These are phyloP conservation scores for Nomada flava DNA, from an alignment of 2,888 invertebrate species.

Conservation along the genomic window DNA sequence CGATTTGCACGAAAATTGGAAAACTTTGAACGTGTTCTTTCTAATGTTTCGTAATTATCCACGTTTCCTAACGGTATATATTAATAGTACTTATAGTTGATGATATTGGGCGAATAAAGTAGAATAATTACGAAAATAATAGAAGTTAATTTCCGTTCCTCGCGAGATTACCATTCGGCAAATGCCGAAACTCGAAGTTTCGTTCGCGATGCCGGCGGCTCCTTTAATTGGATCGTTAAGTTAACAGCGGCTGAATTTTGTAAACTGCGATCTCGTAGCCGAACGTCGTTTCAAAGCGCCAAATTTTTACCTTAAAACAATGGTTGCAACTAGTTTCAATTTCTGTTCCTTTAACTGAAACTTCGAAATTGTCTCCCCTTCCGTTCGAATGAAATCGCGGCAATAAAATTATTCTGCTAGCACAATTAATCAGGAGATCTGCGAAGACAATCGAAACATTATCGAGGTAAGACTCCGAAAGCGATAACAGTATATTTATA, in stretches of 20 bases:
- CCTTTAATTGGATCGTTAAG: constrained; percentile 19
- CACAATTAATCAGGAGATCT: no score
- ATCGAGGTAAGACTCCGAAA: no score
- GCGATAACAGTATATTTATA: no score
- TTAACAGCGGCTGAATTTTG: constrained; percentile 1
- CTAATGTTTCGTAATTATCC: no score
- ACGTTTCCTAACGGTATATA: no score
- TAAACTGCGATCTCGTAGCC: not conserved
- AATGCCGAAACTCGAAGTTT: constrained; percentile 4
- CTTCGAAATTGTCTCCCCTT: not conserved
- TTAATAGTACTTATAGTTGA: not conserved
- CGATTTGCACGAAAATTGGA: no score
- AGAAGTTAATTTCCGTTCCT: not conserved
- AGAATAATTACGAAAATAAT: not conserved
- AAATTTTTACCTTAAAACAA: not conserved
- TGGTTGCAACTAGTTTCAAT: not conserved
- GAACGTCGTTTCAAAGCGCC: not conserved
- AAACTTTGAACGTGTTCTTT: no score
- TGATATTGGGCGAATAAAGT: not conserved
- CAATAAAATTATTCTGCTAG: no score
- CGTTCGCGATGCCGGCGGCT: not conserved
- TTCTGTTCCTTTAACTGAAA: not conserved
- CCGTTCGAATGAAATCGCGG: no score
- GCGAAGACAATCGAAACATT: no score
- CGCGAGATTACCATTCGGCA: constrained; percentile 11